A percentile compares a stretch with the other conserved stretches of the same genome.
Evolutionary conservation across 2,113 vertebrate species (phyloP).

Genomic region (Oceanodroma tethys): DNA sequence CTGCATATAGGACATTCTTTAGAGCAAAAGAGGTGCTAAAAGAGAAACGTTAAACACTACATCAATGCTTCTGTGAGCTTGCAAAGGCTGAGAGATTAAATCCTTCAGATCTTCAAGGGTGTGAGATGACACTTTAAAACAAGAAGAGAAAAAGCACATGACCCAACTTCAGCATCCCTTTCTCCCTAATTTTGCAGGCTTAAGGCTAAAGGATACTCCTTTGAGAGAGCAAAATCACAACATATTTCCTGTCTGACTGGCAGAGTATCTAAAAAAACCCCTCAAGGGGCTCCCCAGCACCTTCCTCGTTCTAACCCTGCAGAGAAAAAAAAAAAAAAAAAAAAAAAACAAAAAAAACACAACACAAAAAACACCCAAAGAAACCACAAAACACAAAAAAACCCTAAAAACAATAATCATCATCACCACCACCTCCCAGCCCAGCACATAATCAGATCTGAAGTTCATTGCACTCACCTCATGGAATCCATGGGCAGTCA

Average conservation of each 20-base stretch:
- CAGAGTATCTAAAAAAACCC: not conserved
- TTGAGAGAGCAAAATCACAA: not conserved
- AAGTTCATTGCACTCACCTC: slow-evolving; percentile 76
- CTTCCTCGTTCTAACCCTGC: not conserved
- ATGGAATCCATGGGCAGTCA: slow-evolving; percentile 91
- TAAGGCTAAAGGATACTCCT: not conserved
- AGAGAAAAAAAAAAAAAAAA: not conserved
- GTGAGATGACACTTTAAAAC: not conserved
- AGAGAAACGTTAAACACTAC: not conserved
- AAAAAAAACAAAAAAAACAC: not conserved
- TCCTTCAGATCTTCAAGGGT: not conserved
- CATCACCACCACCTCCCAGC: not conserved
- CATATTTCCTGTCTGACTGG: not conserved
- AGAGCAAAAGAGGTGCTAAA: not conserved
- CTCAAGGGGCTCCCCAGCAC: not conserved
- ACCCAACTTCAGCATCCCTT: not conserved
- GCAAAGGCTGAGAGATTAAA: not conserved
- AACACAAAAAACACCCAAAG: not conserved
- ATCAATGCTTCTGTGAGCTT: not conserved
- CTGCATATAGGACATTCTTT: not conserved
- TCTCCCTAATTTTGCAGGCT: not conserved
- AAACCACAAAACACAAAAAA: not conserved
- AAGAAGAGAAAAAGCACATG: not conserved
- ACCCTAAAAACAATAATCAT: not conserved
- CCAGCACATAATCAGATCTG: not conserved